Conservation (phyloP, 2,113 vertebrate genomes). For the Etia nguti region DNA sequence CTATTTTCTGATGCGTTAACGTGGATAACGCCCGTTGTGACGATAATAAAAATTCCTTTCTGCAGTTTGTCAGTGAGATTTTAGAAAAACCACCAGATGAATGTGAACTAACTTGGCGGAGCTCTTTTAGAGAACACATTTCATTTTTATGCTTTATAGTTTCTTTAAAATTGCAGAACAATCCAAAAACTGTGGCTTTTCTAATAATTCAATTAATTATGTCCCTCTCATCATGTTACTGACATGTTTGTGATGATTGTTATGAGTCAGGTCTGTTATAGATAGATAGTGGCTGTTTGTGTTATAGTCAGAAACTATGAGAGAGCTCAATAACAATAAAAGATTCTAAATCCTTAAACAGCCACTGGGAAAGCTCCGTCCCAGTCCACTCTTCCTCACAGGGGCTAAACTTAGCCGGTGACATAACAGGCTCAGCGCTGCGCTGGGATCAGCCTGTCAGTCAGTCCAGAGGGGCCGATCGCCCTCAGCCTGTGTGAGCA, state of each 20-base stretch:
- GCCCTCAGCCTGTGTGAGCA: not conserved
- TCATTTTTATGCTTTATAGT: not conserved
- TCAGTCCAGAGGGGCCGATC: not conserved
- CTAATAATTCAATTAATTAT: not conserved
- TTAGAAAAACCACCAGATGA: not conserved
- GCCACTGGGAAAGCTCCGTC: not conserved
- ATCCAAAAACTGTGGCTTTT: fast-evolving
- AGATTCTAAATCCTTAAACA: not conserved
- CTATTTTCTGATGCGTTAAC: fast-evolving
- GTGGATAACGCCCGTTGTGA: not conserved
- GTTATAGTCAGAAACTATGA: not conserved
- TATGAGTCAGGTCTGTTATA: not conserved
- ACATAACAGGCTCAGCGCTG: conserved; percentile 12
- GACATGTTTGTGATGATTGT: not conserved
- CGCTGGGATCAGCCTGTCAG: not conserved
- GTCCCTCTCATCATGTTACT: not conserved
- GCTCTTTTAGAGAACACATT: not conserved
- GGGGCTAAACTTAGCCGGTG: conserved; percentile 38
- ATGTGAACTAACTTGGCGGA: not conserved
- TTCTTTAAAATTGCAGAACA: not conserved
- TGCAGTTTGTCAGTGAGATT: not conserved
- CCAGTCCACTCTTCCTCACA: not conserved
- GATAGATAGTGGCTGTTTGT: not conserved
- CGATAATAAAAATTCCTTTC: too few relatives aligned
- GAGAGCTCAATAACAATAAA: not conserved